A percentile compares a stretch with the other conserved stretches of the same genome.
These are phyloP conservation scores for Tokudaia muenninki DNA, from an alignment of 2,797 vertebrate species.

Conservation along the genomic window DNA sequence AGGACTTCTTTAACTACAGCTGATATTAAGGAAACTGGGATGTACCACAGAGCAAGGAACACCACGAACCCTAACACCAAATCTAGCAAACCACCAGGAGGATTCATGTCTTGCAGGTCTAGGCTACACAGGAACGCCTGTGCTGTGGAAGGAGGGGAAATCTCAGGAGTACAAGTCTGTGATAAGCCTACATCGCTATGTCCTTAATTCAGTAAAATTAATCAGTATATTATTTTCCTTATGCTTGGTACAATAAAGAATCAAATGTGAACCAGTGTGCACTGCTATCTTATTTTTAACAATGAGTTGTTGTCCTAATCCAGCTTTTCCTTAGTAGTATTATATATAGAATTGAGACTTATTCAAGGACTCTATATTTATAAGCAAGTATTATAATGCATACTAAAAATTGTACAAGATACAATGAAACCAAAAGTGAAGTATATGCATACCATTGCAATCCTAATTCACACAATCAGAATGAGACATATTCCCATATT, in stretches of 20 bases:
- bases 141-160: not conserved
- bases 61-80: not conserved
- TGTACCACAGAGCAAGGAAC: not conserved
- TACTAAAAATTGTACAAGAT: not conserved
- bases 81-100: not conserved
- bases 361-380: not conserved
- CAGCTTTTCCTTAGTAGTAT: not conserved
- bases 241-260: not conserved
- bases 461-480: not conserved
- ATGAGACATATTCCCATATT: not conserved
- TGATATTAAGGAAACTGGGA: not conserved
- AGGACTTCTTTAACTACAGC: not conserved
- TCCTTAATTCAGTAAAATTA: not conserved
- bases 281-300: not conserved
- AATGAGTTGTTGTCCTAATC: not conserved
- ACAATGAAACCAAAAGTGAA: not conserved
- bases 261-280: not conserved
- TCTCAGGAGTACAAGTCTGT: not conserved
- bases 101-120: not conserved
- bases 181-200: not conserved
- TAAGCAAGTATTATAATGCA: not conserved
- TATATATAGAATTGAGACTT: not conserved
- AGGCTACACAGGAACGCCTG: not conserved
- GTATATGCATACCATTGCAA: not conserved
- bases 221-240: not conserved